These are phyloP conservation scores for Delia radicum DNA, from an alignment of 1,140 invertebrate genomes.

Conservation along the genomic window DNA sequence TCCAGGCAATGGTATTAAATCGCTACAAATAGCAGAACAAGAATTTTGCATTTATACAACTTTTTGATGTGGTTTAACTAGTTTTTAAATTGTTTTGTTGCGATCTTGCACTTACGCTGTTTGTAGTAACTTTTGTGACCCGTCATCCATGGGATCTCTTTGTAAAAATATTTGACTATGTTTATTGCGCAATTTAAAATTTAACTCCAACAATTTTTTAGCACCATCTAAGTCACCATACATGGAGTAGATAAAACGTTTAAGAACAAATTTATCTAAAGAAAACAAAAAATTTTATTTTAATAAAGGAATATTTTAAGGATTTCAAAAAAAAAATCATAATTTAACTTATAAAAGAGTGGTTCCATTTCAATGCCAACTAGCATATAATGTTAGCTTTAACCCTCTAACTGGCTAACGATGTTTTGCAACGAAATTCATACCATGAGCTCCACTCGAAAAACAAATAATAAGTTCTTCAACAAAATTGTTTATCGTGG, in stretches of 20 bases:
- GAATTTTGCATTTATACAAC: background rate
- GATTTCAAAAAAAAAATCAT: too few species aligned
- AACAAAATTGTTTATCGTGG: too few species aligned
- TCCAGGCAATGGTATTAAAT: slow-evolving; percentile 60
- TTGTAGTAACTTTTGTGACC: slow-evolving; percentile 62
- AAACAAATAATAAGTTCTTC: too few species aligned
- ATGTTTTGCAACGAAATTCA: too few species aligned
- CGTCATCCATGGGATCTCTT: slow-evolving; percentile 62
- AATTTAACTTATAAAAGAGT: too few species aligned
- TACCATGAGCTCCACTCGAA: too few species aligned
- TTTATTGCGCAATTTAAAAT: slow-evolving; percentile 65
- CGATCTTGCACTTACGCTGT: slow-evolving; percentile 58
- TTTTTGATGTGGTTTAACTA: slow-evolving; percentile 1
- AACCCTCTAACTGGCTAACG: too few species aligned
- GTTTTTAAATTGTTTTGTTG: background rate
- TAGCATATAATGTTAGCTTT: too few species aligned
- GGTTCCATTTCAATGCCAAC: too few species aligned
- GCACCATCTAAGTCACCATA: slow-evolving; percentile 60
- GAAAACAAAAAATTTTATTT: background rate
- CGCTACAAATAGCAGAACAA: slow-evolving; percentile 31
- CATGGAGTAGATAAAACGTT: slow-evolving; percentile 56
- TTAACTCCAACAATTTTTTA: slow-evolving; percentile 64
- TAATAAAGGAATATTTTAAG: background rate
- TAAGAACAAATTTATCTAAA: slow-evolving; percentile 34
- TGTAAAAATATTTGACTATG: slow-evolving; percentile 67